These are phyloP conservation scores for Diadema setosum DNA, from an alignment of 35 echinoderm and acorn worm species.

Conservation along the genomic window DNA sequence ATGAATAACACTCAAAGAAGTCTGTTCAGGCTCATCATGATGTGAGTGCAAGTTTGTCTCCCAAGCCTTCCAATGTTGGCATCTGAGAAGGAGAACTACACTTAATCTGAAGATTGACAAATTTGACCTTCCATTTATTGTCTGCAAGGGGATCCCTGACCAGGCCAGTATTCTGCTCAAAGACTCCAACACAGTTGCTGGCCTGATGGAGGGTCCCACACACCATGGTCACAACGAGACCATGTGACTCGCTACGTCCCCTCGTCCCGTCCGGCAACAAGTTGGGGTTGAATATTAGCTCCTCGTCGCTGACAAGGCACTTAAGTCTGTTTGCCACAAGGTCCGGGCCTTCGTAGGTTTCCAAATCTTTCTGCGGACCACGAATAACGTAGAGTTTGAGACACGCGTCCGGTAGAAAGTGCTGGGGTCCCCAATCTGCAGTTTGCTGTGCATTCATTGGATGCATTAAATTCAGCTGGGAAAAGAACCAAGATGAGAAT, in stretches of 20 bases:
- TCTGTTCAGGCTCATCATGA: no score
- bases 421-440: conserved; percentile 16
- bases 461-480: conserved; percentile 8
- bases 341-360: background rate
- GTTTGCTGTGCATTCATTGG: background rate
- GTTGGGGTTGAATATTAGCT: conserved; percentile 37
- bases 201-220: conserved; percentile 29
- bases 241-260: conserved; percentile 13
- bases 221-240: conserved; percentile 12
- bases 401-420: conserved; percentile 10
- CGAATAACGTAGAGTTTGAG: background rate
- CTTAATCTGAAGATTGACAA: background rate
- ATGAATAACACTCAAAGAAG: no score
- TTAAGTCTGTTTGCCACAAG: background rate
- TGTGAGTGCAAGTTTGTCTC: no score
- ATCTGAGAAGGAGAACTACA: background rate
- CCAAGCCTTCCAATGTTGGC: conserved; percentile 1
- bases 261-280: background rate
- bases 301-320: background rate
- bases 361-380: background rate
- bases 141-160: conserved; percentile 11
- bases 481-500: conserved; percentile 44
- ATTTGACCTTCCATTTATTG: conserved; percentile 52
- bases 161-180: conserved; percentile 32
- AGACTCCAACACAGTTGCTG: background rate